These are phyloP conservation scores for human (Homo sapiens) DNA, from an alignment of 2,113 vertebrate species.

Conservation along the genomic window GRCh38 chr3:173778501-173779000, in stretches of 20 bases:
- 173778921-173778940: background rate
- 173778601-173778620: background rate
- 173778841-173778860: background rate
- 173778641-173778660: background rate
- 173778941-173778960: slow-evolving; percentile 18
- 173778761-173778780: background rate
- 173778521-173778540: slow-evolving; percentile 7
- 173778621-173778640: background rate
- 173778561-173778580: background rate
- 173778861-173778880: background rate
- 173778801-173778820: slow-evolving; percentile 12
- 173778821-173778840: background rate
- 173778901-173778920: background rate
- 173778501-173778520: slow-evolving; percentile 44
- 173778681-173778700: background rate
- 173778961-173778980: background rate
- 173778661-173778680: background rate
- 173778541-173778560: slow-evolving; percentile 10
- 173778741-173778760: background rate
- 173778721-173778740: slow-evolving; percentile 41
- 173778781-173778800: background rate
- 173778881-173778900: slow-evolving; percentile 19
- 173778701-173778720: slow-evolving; percentile 2
- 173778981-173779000: background rate
- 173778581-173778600: background rate